Percentiles rank a stretch among this genome's conserved stretches.
Conservation (phyloP, 1,140 invertebrate species). For the Hormaphis cornu region DNA sequence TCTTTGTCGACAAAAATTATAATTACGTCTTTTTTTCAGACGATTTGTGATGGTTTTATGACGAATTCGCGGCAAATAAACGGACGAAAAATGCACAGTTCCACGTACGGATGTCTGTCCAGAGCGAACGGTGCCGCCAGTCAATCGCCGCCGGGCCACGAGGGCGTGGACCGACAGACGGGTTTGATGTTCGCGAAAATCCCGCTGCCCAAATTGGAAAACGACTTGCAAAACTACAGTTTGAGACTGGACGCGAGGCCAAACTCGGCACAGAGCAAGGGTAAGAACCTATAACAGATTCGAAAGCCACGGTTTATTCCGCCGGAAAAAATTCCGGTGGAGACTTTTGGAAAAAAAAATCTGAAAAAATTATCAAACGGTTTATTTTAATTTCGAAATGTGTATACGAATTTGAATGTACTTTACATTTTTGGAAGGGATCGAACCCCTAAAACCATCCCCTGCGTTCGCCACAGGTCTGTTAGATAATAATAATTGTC, state of each 20-base stretch:
- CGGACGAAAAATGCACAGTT: background rate
- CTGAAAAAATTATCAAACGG: too few species aligned
- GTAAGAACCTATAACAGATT: background rate
- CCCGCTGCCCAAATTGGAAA: conserved; percentile 13
- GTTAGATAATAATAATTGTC: too few species aligned
- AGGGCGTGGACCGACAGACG: background rate
- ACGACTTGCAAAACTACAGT: conserved; percentile 22
- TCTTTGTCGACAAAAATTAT: too few species aligned
- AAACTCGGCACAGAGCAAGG: conserved; percentile 8
- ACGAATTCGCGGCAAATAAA: background rate
- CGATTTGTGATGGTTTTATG: background rate
- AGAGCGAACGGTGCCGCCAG: background rate
- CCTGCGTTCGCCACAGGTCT: too few species aligned
- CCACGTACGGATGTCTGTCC: conserved; percentile 1
- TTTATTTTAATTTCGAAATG: too few species aligned
- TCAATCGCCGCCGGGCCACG: background rate
- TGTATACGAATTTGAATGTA: too few species aligned
- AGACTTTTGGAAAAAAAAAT: too few species aligned
- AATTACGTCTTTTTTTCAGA: too few species aligned
- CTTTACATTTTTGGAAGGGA: too few species aligned
- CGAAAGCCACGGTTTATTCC: too few species aligned
- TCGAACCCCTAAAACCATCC: too few species aligned
- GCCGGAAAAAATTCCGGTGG: too few species aligned
- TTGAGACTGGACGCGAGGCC: conserved; percentile 2
- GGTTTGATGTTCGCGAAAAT: conserved; percentile 18